Conservation (phyloP, 2,113 vertebrate genomes). For the Pyrgilauda ruficollis region DNA sequence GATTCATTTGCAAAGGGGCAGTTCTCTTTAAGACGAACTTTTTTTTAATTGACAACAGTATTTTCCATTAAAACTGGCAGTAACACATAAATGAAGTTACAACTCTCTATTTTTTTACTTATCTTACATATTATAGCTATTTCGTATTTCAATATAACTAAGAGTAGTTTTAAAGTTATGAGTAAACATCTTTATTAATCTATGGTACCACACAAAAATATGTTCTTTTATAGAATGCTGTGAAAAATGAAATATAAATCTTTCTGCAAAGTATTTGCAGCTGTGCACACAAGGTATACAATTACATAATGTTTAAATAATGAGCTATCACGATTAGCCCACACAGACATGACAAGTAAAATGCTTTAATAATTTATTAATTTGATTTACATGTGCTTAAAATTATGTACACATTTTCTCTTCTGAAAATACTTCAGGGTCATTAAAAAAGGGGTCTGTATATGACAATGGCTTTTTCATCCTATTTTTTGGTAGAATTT, state of each 20-base stretch:
- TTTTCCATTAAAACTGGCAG: neutral
- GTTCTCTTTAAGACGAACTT: neutral
- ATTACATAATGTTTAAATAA: constrained; percentile 78
- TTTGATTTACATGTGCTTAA: constrained; percentile 75
- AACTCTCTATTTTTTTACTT: neutral
- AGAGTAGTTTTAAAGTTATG: neutral
- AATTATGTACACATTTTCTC: constrained; percentile 69
- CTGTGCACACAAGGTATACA: constrained; percentile 74
- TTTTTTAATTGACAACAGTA: neutral
- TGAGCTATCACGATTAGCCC: constrained; percentile 72
- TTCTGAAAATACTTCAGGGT: constrained; percentile 64
- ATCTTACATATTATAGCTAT: neutral
- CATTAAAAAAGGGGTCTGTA: constrained; percentile 19
- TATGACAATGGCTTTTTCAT: constrained; percentile 9
- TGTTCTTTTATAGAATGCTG: constrained; percentile 40
- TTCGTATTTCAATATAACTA: neutral
- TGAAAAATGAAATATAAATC: constrained; percentile 61
- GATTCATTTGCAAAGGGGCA: neutral
- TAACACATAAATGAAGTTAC: neutral
- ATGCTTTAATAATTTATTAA: constrained; percentile 74
- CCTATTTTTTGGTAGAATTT: constrained; percentile 3
- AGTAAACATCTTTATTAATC: constrained; percentile 30
- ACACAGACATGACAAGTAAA: constrained; percentile 78
- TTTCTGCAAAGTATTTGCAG: constrained; percentile 74
- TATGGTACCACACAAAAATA: neutral